phyloP scores from a whole-genome alignment of 2,888 invertebrate genomes.

The Venustoraphidia nigricollis region DNA sequence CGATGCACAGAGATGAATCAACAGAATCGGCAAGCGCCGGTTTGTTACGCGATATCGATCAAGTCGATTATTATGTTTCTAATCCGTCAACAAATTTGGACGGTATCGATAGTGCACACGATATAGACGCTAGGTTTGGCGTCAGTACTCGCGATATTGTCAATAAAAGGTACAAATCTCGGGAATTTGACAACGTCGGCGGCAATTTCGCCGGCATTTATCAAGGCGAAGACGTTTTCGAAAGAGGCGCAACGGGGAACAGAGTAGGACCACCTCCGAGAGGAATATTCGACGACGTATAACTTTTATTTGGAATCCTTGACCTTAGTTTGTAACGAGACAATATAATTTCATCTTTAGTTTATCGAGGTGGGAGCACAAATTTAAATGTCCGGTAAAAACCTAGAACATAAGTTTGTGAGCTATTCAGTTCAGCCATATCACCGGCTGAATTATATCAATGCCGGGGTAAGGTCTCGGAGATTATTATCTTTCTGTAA shows the following conservation, averaged over 20 bases:
- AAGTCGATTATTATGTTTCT: conserved; percentile 48
- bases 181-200: conserved; percentile 13
- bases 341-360: too few species aligned
- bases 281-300: conserved; percentile 75
- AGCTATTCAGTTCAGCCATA: too few species aligned
- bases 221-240: conserved; percentile 19
- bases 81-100: conserved; percentile 21
- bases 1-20: conserved; percentile 34
- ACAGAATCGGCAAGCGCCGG: conserved; percentile 64
- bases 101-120: conserved; percentile 19
- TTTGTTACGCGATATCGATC: conserved; percentile 61
- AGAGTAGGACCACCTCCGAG: conserved; percentile 55
- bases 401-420: too few species aligned
- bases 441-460: too few species aligned
- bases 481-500: too few species aligned
- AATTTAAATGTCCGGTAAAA: too few species aligned
- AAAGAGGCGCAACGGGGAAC: conserved; percentile 19
- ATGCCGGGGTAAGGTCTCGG: too few species aligned
- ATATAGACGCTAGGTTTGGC: conserved; percentile 49
- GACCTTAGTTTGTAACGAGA: conserved; percentile 3
- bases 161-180: conserved; percentile 18
- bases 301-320: conserved; percentile 15
- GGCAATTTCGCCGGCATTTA: conserved; percentile 21
- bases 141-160: conserved; percentile 40
- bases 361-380: too few species aligned